A percentile compares a stretch with the other conserved stretches of the same genome.
Conservation (phyloP, 2,888 invertebrate genomes). For the Shargacucullia verbasci region DNA sequence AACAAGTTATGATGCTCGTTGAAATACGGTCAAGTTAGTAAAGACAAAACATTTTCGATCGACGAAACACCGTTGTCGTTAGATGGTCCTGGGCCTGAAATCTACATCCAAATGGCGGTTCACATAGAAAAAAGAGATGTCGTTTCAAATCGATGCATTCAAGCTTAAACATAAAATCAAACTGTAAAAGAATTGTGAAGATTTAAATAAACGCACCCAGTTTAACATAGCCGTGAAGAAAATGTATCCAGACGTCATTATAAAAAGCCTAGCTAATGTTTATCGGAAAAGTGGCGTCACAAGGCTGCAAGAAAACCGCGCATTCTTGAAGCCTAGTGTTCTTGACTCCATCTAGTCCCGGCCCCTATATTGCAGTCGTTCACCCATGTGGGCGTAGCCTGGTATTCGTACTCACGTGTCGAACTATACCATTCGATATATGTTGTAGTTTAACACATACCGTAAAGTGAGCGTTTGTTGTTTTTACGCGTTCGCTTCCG, state of each 20-base stretch:
- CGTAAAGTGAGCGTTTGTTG: constrained; percentile 37
- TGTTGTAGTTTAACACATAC: constrained; percentile 21
- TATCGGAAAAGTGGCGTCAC: constrained; percentile 31
- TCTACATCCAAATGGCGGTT: too few species aligned
- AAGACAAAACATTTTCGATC: too few species aligned
- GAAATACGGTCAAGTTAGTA: too few species aligned
- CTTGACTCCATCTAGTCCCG: constrained; percentile 38
- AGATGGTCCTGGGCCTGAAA: too few species aligned
- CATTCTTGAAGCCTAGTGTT: constrained; percentile 34
- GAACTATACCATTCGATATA: constrained; percentile 30
- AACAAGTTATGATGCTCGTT: constrained; percentile 38
- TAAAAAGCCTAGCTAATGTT: constrained; percentile 6
- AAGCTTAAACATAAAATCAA: not conserved
- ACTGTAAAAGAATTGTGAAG: constrained; percentile 1
- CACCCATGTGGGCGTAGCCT: constrained; percentile 52
- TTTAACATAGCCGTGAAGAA: constrained; percentile 2
- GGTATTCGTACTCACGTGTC: constrained; percentile 48
- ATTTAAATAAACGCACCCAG: not conserved
- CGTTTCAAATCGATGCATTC: not conserved
- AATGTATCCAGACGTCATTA: constrained; percentile 13
- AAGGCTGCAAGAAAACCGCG: constrained; percentile 19
- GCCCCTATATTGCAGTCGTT: constrained; percentile 49
- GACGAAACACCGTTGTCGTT: too few species aligned
- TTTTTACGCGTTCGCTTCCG: constrained; percentile 51
- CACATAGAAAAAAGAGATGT: too few species aligned